Conservation (phyloP, 1,140 invertebrate genomes). For the Trachelipus rathkii region DNA sequence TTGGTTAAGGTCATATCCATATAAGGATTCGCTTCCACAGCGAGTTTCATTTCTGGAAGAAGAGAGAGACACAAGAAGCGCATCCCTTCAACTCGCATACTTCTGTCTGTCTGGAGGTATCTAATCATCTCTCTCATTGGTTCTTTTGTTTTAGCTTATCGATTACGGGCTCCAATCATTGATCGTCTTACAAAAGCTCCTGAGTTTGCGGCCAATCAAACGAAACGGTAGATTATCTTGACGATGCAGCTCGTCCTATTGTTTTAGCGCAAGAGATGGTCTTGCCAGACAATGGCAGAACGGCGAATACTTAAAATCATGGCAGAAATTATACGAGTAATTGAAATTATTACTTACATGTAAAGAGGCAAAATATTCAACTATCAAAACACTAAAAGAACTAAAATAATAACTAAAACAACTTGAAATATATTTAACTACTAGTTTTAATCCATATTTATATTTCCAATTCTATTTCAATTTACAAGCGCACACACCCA, state of each 20-base stretch:
- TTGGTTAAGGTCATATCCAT: no score
- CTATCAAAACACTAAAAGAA: no score
- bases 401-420: no score
- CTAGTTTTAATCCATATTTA: no score
- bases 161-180: slow-evolving; percentile 40
- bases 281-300: slow-evolving; percentile 5
- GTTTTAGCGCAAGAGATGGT: slow-evolving; percentile 34
- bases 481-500: no score
- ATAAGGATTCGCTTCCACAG: no score
- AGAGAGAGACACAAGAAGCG: background rate
- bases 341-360: background rate
- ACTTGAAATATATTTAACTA: no score
- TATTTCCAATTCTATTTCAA: no score
- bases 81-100: background rate
- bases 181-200: slow-evolving; percentile 31
- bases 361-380: no score
- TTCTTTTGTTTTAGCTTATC: slow-evolving; percentile 43
- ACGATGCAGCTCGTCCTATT: slow-evolving; percentile 36
- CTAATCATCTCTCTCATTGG: slow-evolving; percentile 43
- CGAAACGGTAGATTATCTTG: slow-evolving; percentile 32
- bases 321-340: background rate
- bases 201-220: slow-evolving; percentile 37
- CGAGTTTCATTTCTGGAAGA: background rate
- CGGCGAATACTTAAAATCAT: slow-evolving; percentile 1
- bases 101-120: slow-evolving; percentile 25